These are phyloP conservation scores for Hippocampus abdominalis DNA, from an alignment of 2,113 vertebrate species.

Conservation along the genomic window DNA sequence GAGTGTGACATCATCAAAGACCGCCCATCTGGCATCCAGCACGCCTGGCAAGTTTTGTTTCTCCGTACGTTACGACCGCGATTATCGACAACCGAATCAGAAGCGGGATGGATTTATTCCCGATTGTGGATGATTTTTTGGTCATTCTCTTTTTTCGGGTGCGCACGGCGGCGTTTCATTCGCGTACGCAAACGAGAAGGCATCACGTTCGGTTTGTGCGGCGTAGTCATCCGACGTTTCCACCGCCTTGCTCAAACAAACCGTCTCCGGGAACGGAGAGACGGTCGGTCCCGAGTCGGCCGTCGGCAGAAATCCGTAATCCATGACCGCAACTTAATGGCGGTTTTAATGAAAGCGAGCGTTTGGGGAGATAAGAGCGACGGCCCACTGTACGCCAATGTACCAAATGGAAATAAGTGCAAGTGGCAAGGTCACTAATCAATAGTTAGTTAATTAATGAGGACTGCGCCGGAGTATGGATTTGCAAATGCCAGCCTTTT, in stretches of 20 bases:
- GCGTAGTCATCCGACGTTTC: not conserved
- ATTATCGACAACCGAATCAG: too few species aligned
- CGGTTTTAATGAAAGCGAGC: conserved; percentile 18
- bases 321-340: conserved; percentile 12
- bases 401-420: conserved; percentile 60
- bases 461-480: conserved; percentile 67
- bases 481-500: conserved; percentile 61
- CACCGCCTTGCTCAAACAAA: not conserved
- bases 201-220: not conserved
- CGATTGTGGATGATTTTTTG: too few species aligned
- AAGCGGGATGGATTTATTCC: too few species aligned
- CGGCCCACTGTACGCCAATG: conserved; percentile 19
- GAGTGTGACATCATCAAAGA: too few species aligned
- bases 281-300: not conserved
- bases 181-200: not conserved
- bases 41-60: too few species aligned
- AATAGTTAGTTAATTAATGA: conserved; percentile 76
- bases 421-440: conserved; percentile 65
- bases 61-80: too few species aligned
- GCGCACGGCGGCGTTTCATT: not conserved
- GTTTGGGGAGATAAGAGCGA: conserved; percentile 3
- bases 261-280: not conserved
- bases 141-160: too few species aligned
- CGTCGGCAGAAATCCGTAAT: conserved; percentile 30
- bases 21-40: too few species aligned